Evolutionary conservation across 1,140 invertebrate genomes (phyloP), one percentile per base, ranked within the genome.

Genomic region (Meloidogyne chitwoodi): DNA sequence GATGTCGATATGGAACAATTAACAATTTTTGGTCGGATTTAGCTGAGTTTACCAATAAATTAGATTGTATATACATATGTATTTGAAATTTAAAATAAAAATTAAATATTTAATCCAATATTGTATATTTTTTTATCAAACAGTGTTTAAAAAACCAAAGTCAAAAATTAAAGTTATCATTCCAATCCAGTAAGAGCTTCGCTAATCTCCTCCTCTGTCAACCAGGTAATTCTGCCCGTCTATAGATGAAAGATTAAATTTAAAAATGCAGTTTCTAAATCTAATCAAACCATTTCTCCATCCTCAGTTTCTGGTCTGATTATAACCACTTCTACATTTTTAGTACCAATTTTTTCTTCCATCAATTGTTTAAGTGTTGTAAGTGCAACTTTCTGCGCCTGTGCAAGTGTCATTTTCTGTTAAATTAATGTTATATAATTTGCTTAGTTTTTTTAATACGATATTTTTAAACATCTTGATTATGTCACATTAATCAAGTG

Each of bases 321-420:
- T 10, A 74, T 73, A 70, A 86, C 84, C 19, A 98, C 93, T 90
- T 99, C 97, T 66, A 99, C 95, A 90, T 99, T 99, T 44, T 92
- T 94, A 34, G 94, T 93, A 80, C 93, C 98, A 0, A 99, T 88
- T 89, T 98, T 99, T 88, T 99, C 97, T 88, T 99, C 97, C 97
- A 99, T 99, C 0, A 99, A 96, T 90, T 99, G 96, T 87, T 99
- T 99, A 1, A 99, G 88, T 85, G 98, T 99, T 11, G 93, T 94
- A 19, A 99, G 88, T 2, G 94, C 92, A 44, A 93, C 88, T 85
- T 94, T 95, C 72, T 94, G 92, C 19, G 96, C 96, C 89, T 98
- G 95, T 77, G 93, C 92, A n/a, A 99, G 88, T 0, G 93, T 95
- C 92, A 99, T 95, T 14, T 93, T 93, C 93, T 98, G 90, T 24